These are phyloP conservation scores for Chanos chanos DNA, from an alignment of 2,797 vertebrate genomes.

Conservation along the genomic window DNA sequence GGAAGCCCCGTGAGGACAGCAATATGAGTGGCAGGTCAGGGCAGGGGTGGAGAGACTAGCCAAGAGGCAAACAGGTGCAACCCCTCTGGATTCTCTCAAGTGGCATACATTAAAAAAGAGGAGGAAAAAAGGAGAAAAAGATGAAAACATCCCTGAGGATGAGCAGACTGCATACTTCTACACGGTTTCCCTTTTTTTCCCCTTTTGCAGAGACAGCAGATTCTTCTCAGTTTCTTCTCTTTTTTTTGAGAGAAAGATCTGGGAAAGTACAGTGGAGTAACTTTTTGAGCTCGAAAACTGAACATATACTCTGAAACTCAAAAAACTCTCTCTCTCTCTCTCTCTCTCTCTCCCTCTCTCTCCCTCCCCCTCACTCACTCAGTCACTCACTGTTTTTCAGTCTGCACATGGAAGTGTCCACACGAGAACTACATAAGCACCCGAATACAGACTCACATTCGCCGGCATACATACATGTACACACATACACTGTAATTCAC, in stretches of 20 bases:
- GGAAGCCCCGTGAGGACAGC: conserved; percentile 67
- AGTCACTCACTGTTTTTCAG: conserved; percentile 18
- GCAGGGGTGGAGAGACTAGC: conserved; percentile 69
- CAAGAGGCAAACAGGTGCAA: conserved; percentile 83
- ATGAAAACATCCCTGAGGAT: conserved; percentile 72
- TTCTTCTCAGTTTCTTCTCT: conserved; percentile 1
- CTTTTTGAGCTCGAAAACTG: too few relatives aligned
- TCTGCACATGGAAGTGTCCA: too few relatives aligned
- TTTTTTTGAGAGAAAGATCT: not conserved
- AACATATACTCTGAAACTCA: too few relatives aligned
- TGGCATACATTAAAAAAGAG: conserved; percentile 70
- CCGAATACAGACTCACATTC: too few relatives aligned
- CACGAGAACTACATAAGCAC: too few relatives aligned
- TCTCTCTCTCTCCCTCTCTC: not conserved
- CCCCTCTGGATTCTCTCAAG: conserved; percentile 79
- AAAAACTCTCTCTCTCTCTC: not conserved
- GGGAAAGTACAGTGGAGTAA: not conserved
- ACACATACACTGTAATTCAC: not conserved
- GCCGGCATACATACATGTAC: not conserved
- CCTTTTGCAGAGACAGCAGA: conserved; percentile 31
- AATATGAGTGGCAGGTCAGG: conserved; percentile 77
- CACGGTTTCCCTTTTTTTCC: conserved; percentile 43
- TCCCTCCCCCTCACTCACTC: conserved; percentile 27
- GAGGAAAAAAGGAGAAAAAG: conserved; percentile 42
- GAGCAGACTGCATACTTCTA: conserved; percentile 65